A percentile compares a stretch with the other conserved stretches of the same genome.
Conservation (phyloP, 2,888 invertebrate species). For the Strigamia crassipes region DNA sequence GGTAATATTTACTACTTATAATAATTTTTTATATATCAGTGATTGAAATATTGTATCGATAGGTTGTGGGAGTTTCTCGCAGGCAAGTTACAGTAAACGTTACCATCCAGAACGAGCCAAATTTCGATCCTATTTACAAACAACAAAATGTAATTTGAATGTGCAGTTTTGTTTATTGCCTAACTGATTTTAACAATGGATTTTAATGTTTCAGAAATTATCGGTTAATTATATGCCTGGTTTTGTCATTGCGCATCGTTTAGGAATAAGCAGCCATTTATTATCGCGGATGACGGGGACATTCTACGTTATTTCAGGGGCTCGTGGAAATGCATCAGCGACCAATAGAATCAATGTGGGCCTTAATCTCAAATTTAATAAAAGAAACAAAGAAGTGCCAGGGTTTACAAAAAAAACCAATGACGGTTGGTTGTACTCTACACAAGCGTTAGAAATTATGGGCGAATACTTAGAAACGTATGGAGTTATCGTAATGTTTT, state of each 20-base stretch:
- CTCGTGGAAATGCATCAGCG: constrained; percentile 49
- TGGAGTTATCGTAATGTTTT: neutral
- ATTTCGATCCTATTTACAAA: constrained; percentile 54
- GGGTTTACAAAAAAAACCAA: constrained; percentile 77
- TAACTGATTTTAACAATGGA: neutral
- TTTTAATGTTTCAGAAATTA: constrained; percentile 9
- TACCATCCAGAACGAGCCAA: constrained; percentile 64
- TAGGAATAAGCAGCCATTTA: constrained; percentile 68
- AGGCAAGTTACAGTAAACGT: constrained; percentile 66
- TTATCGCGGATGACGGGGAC: constrained; percentile 86
- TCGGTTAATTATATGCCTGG: constrained; percentile 62
- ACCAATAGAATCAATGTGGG: constrained; percentile 73
- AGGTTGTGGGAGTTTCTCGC: constrained; percentile 55
- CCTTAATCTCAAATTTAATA: constrained; percentile 86
- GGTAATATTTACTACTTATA: constrained; percentile 61
- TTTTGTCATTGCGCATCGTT: constrained; percentile 57
- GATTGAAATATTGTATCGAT: neutral
- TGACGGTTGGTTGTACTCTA: constrained; percentile 78
- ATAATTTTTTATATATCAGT: too few relatives aligned
- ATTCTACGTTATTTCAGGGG: constrained; percentile 66
- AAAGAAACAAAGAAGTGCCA: constrained; percentile 72
- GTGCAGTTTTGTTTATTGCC: neutral
- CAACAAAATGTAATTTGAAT: neutral
- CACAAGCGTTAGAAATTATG: constrained; percentile 72
- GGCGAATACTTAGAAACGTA: constrained; percentile 70